Evolutionary conservation across 2,797 vertebrate species (phyloP).

Genomic region (Esox lucius): DNA sequence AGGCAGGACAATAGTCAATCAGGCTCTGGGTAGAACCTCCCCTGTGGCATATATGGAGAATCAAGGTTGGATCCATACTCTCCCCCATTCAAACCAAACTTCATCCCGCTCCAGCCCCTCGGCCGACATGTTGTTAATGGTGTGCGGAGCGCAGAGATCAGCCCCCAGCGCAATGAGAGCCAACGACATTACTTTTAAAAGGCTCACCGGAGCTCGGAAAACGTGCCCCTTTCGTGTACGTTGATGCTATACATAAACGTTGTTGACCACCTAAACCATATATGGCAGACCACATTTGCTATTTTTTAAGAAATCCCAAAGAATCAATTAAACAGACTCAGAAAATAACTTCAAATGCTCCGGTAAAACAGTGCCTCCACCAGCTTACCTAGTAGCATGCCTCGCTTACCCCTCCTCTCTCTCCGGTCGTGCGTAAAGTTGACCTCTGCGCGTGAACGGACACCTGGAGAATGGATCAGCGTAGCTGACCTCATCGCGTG

Average conservation of each 20-base stretch:
- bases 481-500: conserved; percentile 45
- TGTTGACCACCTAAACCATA: not conserved
- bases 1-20: conserved; percentile 43
- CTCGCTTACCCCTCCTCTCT: no score
- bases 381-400: no score
- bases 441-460: conserved; percentile 8
- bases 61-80: not conserved
- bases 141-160: not conserved
- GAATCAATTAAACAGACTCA: no score
- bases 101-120: no score
- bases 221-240: not conserved
- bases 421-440: not conserved
- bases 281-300: no score
- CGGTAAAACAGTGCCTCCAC: not conserved
- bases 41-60: no score
- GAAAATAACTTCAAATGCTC: not conserved
- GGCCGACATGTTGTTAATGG: not conserved
- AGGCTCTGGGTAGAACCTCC: not conserved
- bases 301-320: no score
- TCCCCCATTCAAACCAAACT: no score
- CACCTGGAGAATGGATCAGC: conserved; percentile 70
- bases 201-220: not conserved
- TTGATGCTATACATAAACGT: not conserved
- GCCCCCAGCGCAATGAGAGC: not conserved
- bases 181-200: not conserved